Evolutionary conservation across 92 coral and sea anemone species (phyloP).

Genomic region (Epizoanthus scotinus): DNA sequence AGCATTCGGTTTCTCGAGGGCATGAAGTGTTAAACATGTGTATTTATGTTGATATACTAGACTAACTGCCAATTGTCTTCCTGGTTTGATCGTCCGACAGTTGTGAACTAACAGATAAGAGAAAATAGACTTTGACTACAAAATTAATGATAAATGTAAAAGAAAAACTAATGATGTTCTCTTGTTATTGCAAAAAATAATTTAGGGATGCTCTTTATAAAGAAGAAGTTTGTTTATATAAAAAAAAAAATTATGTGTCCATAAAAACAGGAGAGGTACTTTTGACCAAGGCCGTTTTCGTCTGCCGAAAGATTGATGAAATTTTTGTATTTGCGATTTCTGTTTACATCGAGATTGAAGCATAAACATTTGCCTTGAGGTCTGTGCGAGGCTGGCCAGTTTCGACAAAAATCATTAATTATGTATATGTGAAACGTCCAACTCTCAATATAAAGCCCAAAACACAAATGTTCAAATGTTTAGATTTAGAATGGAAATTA

Average conservation of each 20-base stretch:
- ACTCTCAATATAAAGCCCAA: slow-evolving; percentile 41
- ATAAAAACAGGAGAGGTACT: neutral
- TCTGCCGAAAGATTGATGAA: slow-evolving; percentile 34
- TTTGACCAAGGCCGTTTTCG: neutral
- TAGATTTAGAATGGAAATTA: slow-evolving; percentile 44
- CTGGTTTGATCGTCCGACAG: neutral
- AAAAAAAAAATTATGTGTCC: neutral
- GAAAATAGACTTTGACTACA: slow-evolving; percentile 30
- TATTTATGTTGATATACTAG: neutral
- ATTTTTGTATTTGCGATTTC: slow-evolving; percentile 12
- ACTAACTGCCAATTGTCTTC: slow-evolving; percentile 12
- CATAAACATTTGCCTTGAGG: slow-evolving; percentile 7
- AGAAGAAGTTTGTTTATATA: slow-evolving; percentile 4
- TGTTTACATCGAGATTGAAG: slow-evolving; percentile 27
- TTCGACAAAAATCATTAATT: slow-evolving; percentile 45
- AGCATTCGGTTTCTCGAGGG: neutral
- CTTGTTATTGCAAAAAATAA: slow-evolving; percentile 25
- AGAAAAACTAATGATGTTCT: slow-evolving; percentile 31
- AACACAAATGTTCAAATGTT: slow-evolving; percentile 32
- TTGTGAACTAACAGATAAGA: neutral
- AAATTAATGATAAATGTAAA: slow-evolving; percentile 35
- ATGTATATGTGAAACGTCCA: slow-evolving; percentile 46
- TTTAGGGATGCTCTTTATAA: slow-evolving; percentile 7
- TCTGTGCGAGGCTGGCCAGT: slow-evolving; percentile 7
- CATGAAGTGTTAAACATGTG: neutral